A percentile compares a stretch with the other conserved stretches of the same genome.
Evolutionary conservation across 2,888 invertebrate species (phyloP).

Genomic region (Tipula confusa): DNA sequence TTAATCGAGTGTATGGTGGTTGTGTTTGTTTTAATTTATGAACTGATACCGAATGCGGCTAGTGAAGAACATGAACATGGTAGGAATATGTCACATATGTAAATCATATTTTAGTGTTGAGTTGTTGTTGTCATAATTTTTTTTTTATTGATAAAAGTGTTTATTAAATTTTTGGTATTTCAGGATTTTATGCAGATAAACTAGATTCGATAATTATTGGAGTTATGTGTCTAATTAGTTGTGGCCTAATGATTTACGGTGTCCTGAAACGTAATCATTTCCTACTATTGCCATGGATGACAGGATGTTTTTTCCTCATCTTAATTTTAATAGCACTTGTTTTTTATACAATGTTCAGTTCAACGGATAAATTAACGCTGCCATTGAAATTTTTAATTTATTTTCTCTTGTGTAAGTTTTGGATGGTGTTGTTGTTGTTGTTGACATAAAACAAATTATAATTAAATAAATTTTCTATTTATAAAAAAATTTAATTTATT

Average conservation of each 20-base stretch:
- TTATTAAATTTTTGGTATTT: not conserved
- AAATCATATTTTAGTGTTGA: too few relatives aligned
- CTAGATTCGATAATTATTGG: not conserved
- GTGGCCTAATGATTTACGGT: conserved; percentile 26
- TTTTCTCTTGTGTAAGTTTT: conserved; percentile 26
- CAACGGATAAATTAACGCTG: not conserved
- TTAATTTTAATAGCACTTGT: not conserved
- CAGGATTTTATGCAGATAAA: not conserved
- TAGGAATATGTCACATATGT: too few relatives aligned
- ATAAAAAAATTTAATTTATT: too few relatives aligned
- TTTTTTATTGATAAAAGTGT: not conserved
- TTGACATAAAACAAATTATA: too few relatives aligned
- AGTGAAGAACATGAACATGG: not conserved
- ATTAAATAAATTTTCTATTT: conserved; percentile 5
- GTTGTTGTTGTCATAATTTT: not conserved
- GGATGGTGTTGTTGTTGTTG: not conserved
- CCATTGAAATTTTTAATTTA: not conserved
- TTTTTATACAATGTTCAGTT: conserved; percentile 6
- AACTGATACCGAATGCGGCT: not conserved
- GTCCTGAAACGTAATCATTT: not conserved
- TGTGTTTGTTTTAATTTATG: not conserved
- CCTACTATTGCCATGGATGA: conserved; percentile 20
- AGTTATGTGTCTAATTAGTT: conserved; percentile 8
- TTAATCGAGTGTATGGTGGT: not conserved
- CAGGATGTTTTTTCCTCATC: not conserved